phyloP scores from a whole-genome alignment of 2,888 invertebrate species.

The Sphecodes monilicornis region DNA sequence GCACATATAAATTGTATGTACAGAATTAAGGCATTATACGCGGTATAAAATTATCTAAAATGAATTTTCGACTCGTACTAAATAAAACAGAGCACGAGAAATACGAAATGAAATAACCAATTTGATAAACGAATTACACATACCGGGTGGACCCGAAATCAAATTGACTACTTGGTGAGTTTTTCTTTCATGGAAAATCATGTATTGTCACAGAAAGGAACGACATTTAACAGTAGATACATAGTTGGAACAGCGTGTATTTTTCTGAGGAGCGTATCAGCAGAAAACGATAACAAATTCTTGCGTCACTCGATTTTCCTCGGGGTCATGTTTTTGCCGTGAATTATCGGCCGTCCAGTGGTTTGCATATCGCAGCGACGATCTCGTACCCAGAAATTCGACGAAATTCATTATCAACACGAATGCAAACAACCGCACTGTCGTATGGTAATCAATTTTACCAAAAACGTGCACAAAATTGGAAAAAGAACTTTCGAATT shows the following conservation, averaged over 20 bases:
- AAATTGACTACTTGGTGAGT: neutral
- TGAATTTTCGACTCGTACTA: neutral
- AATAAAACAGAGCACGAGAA: neutral
- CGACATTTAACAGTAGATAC: conserved; percentile 17
- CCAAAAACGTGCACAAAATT: neutral
- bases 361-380: conserved; percentile 47
- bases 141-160: neutral
- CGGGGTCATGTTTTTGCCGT: conserved; percentile 40
- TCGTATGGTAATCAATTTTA: neutral
- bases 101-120: neutral
- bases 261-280: conserved; percentile 29
- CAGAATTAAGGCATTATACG: neutral
- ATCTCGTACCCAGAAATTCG: conserved; percentile 14
- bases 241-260: conserved; percentile 10
- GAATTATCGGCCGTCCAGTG: conserved; percentile 18
- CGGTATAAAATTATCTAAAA: neutral
- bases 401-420: conserved; percentile 2
- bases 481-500: neutral
- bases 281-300: conserved; percentile 34
- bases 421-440: neutral
- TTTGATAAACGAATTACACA: neutral
- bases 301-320: conserved; percentile 49
- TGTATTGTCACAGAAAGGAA: neutral
- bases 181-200: neutral
- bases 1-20: neutral